These are phyloP conservation scores for Coptotermes formosanus DNA, from an alignment of 1,140 invertebrate species.

Conservation along the genomic window DNA sequence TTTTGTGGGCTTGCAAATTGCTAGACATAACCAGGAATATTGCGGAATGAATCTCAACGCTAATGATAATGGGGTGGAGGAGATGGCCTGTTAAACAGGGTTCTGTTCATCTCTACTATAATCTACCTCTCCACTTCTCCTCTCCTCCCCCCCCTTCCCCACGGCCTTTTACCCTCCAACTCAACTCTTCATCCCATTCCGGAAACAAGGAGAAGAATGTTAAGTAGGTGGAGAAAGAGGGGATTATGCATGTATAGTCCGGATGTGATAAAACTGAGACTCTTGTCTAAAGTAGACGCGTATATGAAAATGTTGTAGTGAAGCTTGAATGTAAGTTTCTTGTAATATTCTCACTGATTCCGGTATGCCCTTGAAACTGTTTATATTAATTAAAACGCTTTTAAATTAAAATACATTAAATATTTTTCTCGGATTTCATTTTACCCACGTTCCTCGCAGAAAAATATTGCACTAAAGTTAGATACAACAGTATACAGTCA, in stretches of 20 bases:
- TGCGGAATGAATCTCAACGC: constrained; percentile 26
- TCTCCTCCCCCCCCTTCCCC: background rate
- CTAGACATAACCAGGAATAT: background rate
- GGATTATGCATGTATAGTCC: background rate
- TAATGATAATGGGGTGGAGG: constrained; percentile 26
- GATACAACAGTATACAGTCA: no score
- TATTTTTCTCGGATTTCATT: no score
- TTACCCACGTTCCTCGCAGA: no score
- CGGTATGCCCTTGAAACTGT: no score
- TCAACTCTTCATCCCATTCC: constrained; percentile 14
- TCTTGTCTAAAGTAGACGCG: no score
- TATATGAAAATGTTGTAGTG: no score
- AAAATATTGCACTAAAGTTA: no score
- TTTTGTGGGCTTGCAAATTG: background rate
- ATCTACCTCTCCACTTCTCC: background rate
- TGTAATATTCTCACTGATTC: no score
- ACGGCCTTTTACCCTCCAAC: background rate
- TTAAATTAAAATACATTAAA: no score
- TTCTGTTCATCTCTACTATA: background rate
- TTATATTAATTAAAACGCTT: no score
- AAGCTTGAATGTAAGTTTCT: no score
- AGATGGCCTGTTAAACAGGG: constrained; percentile 26
- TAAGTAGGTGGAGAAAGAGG: constrained; percentile 20
- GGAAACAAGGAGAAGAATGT: constrained; percentile 22
- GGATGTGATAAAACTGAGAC: background rate